phyloP scores from a whole-genome alignment of 2,113 vertebrate genomes.

The Aptenodytes patagonicus region DNA sequence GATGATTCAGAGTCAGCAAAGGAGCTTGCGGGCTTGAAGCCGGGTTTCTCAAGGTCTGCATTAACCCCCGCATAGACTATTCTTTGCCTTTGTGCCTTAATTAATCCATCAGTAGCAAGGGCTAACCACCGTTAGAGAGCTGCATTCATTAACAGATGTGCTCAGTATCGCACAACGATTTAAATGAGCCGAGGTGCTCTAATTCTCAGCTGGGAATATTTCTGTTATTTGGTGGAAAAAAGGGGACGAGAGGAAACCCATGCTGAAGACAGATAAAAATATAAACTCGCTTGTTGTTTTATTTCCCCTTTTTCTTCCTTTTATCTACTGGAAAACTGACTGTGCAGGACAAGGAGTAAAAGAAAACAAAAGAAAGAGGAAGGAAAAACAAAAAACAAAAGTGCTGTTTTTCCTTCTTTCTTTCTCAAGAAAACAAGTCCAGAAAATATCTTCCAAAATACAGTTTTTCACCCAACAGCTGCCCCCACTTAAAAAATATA shows the following conservation, averaged over 20 bases:
- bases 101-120: background rate
- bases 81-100: background rate
- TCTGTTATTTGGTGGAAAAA: background rate
- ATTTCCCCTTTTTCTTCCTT: conserved; percentile 2
- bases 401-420: background rate
- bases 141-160: background rate
- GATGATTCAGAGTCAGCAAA: background rate
- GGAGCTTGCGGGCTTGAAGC: background rate
- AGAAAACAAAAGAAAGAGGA: conserved; percentile 4
- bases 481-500: background rate
- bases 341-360: background rate
- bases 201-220: background rate
- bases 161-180: background rate
- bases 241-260: background rate
- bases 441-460: background rate
- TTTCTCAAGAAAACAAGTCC: background rate
- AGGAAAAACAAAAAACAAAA: background rate
- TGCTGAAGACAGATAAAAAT: background rate
- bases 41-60: background rate
- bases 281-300: fast-evolving
- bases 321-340: conserved; percentile 4
- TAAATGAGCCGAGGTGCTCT: background rate
- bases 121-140: background rate
- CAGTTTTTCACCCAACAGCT: background rate
- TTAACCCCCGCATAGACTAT: background rate